Conservation (phyloP, 1,140 invertebrate genomes). For the Platorchestia sp. region DNA sequence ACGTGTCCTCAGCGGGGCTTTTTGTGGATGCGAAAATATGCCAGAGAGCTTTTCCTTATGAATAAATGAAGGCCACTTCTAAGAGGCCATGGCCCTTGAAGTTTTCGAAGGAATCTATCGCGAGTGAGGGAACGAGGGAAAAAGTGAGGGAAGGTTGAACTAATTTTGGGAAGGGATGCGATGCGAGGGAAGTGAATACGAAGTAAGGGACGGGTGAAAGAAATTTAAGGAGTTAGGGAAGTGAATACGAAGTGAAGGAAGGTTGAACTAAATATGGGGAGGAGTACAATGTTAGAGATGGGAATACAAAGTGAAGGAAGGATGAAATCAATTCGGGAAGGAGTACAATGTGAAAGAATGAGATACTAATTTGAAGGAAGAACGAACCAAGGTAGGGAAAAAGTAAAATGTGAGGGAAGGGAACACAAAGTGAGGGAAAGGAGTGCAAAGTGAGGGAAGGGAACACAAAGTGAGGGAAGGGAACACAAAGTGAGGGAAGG, state of each 20-base stretch:
- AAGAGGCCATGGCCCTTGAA: neutral
- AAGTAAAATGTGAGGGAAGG: no score
- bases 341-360: neutral
- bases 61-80: neutral
- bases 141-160: neutral
- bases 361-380: neutral
- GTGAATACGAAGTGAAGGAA: neutral
- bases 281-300: neutral
- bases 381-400: no score
- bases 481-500: no score
- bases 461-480: no score
- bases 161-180: neutral
- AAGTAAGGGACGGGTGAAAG: neutral
- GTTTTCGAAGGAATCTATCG: neutral
- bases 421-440: no score
- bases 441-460: no score
- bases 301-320: neutral
- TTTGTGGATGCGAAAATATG: neutral
- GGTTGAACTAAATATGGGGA: neutral
- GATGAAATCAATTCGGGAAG: no score
- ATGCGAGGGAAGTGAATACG: neutral
- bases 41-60: slow-evolving; percentile 6
- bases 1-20: neutral
- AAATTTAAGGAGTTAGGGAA: neutral
- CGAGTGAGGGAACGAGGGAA: neutral